Evolutionary conservation across 1,140 invertebrate genomes (phyloP).

Genomic region (Drosophila repleta): DNA sequence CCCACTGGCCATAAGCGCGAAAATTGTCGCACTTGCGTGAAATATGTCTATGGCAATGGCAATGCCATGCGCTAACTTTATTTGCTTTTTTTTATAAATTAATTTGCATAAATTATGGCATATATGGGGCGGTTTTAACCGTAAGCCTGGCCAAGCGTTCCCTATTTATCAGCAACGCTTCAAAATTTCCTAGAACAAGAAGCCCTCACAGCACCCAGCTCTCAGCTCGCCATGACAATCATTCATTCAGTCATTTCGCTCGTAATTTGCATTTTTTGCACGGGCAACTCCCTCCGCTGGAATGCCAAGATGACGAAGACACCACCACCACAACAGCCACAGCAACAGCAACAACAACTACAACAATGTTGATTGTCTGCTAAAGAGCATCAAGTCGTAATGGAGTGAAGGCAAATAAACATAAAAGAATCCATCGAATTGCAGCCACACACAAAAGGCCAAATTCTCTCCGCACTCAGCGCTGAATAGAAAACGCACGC

Average conservation of each 20-base stretch:
- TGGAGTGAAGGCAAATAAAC: slow-evolving; percentile 81
- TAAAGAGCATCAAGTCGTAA: slow-evolving; percentile 82
- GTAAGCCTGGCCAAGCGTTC: slow-evolving; percentile 62
- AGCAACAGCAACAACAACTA: background rate
- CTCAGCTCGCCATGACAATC: slow-evolving; percentile 64
- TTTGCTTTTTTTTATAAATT: slow-evolving; percentile 67
- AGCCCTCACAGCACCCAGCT: slow-evolving; percentile 29
- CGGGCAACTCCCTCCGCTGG: slow-evolving; percentile 28
- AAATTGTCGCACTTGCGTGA: slow-evolving; percentile 75
- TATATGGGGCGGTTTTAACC: slow-evolving; percentile 53
- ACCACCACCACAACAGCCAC: slow-evolving; percentile 23
- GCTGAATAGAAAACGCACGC: slow-evolving; percentile 70
- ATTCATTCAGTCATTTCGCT: slow-evolving; percentile 63
- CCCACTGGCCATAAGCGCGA: slow-evolving; percentile 52
- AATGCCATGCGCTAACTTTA: slow-evolving; percentile 20
- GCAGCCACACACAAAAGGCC: slow-evolving; percentile 73
- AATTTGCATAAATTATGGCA: slow-evolving; percentile 81
- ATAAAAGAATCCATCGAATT: slow-evolving; percentile 76
- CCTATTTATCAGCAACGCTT: slow-evolving; percentile 66
- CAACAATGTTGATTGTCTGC: slow-evolving; percentile 77
- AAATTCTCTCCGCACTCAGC: slow-evolving; percentile 14
- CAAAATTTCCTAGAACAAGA: slow-evolving; percentile 49
- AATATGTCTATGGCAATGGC: slow-evolving; percentile 54
- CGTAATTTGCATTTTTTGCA: slow-evolving; percentile 80
- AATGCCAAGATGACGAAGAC: slow-evolving; percentile 5